Percentiles rank a stretch among this genome's conserved stretches.
Evolutionary conservation across 2,888 invertebrate species (phyloP).

Genomic region (Margaritifera margaritifera): DNA sequence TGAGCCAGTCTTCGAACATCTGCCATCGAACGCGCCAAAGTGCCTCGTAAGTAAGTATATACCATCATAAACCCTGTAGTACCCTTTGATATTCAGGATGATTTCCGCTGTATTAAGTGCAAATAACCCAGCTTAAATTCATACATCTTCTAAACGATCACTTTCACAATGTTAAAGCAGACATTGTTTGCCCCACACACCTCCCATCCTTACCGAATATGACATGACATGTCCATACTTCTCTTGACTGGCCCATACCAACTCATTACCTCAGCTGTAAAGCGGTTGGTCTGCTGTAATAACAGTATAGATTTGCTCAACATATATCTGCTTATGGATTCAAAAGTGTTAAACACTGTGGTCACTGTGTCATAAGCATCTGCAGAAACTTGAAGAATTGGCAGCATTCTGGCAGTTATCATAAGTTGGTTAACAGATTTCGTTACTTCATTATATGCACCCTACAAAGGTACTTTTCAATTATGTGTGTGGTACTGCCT

Average conservation of each 20-base stretch:
- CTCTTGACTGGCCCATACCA: conserved; percentile 1
- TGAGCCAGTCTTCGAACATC: conserved; percentile 2
- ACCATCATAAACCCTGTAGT: conserved; percentile 13
- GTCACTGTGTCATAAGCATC: too few relatives aligned
- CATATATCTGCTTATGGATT: conserved; percentile 6
- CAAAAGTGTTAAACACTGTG: conserved; percentile 17
- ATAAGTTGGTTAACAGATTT: neutral
- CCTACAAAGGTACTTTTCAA: conserved; percentile 5
- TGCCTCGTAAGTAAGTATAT: conserved; percentile 12
- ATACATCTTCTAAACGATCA: conserved; percentile 16
- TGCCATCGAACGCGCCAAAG: conserved; percentile 11
- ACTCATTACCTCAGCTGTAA: conserved; percentile 1
- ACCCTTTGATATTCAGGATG: conserved; percentile 12
- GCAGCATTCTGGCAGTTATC: conserved; percentile 2
- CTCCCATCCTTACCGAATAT: neutral
- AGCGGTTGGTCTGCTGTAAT: conserved; percentile 16
- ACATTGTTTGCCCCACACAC: too few relatives aligned
- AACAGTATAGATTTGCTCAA: conserved; percentile 19
- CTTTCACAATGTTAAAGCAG: conserved; percentile 17
- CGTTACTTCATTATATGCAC: neutral
- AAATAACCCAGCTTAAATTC: conserved; percentile 15
- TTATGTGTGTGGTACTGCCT: neutral
- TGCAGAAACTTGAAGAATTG: conserved; percentile 23
- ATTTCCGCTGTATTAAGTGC: conserved; percentile 7
- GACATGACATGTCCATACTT: neutral